phyloP scores from a whole-genome alignment of 2,888 invertebrate genomes.

The Coelopa pilipes region DNA sequence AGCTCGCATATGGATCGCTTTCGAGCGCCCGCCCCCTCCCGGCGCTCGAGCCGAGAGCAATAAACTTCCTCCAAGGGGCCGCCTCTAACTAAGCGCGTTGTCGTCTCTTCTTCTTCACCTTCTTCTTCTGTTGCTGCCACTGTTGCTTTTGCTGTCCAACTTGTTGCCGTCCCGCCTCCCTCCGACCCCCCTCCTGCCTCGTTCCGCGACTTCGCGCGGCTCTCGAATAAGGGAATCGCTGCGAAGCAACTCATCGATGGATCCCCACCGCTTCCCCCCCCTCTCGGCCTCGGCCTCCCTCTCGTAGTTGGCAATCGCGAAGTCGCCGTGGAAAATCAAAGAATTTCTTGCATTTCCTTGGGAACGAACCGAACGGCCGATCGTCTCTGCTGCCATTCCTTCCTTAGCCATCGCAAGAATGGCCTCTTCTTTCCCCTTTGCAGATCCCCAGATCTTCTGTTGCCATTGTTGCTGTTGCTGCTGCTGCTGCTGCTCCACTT shows the following conservation, averaged over 20 bases:
- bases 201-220: background rate
- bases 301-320: constrained; percentile 2
- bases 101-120: constrained; percentile 7
- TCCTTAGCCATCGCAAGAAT: no score
- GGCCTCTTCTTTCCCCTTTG: background rate
- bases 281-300: background rate
- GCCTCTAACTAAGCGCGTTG: background rate
- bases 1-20: background rate
- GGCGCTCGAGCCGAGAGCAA: no score
- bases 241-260: constrained; percentile 5
- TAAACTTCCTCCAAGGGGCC: background rate
- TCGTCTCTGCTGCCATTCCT: background rate
- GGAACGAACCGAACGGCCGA: constrained; percentile 49
- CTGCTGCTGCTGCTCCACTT: constrained; percentile 41
- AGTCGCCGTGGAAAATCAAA: constrained; percentile 48
- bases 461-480: constrained; percentile 39
- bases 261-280: background rate
- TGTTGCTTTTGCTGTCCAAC: background rate
- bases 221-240: constrained; percentile 18
- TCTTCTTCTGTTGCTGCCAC: background rate
- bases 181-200: background rate
- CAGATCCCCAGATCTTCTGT: constrained; percentile 11
- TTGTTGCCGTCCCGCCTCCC: background rate
- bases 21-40: no score
- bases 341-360: constrained; percentile 61